Conservation (phyloP, 2,113 vertebrate species). For the Lasiurus borealis region DNA sequence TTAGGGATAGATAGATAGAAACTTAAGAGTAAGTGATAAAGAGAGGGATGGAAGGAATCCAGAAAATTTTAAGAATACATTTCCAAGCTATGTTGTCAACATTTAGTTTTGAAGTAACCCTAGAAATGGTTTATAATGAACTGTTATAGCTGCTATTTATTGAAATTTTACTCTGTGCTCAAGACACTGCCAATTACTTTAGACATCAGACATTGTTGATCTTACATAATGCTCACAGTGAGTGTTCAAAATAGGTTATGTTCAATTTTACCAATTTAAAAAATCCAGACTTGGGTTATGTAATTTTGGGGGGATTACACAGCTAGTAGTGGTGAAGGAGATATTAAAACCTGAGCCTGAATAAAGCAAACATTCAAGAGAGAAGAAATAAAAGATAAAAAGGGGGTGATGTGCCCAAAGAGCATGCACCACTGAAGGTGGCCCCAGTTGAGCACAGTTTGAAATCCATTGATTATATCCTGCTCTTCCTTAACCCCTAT, state of each 20-base stretch:
- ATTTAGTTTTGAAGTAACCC: neutral
- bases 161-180: neutral
- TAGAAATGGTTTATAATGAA: slow-evolving; percentile 44
- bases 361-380: slow-evolving; percentile 9
- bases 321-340: slow-evolving; percentile 36
- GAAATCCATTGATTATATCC: neutral
- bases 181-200: neutral
- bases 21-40: slow-evolving; percentile 30
- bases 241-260: slow-evolving; percentile 53
- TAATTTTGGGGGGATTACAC: slow-evolving; percentile 17
- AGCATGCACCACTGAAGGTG: neutral
- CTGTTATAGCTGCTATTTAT: slow-evolving; percentile 3
- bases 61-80: neutral
- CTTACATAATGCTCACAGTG: slow-evolving; percentile 28
- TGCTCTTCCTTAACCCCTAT: neutral
- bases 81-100: neutral
- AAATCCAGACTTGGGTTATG: neutral
- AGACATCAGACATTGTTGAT: neutral
- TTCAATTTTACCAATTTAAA: slow-evolving; percentile 32
- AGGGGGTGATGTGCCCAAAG: neutral
- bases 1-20: slow-evolving; percentile 34
- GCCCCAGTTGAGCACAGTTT: slow-evolving; percentile 4
- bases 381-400: slow-evolving; percentile 48
- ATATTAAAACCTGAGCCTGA: slow-evolving; percentile 31
- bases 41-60: neutral